Evolutionary conservation across 2,797 vertebrate genomes (phyloP), one percentile per base, ranked within the genome.

Genomic region (Bovichtus diacanthus): DNA sequence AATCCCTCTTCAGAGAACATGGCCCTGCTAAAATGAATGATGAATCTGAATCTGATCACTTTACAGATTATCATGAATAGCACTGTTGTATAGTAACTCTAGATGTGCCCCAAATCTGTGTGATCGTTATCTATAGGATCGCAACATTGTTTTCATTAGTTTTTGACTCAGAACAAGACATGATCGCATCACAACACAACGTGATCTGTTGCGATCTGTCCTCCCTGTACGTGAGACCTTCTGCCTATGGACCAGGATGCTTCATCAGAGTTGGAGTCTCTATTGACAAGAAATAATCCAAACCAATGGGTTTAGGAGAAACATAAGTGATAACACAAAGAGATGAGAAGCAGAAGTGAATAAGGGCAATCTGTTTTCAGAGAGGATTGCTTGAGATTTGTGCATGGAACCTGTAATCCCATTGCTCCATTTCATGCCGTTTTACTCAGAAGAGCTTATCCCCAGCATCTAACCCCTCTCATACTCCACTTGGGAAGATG

Each of bases 361-460:
- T 70, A 66, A 44, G 25, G 56, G 58, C 81, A 81, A 84, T 89
- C 78, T 56, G 67, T 85, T 76, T n/a, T 82, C 81, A 85, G 34
- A 73, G 70, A 85, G 85, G 65, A 88, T 88, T 87, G 90, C 82
- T 94, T 88, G 83, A 89, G 94, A 91, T 92, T 95, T 93, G 93
- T 88, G 88, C 90, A 91, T 83, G 91, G 93, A 94, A 62, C 80
- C 89, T 80, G 80, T 96, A 96, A 97, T 97, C 96, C 95, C 90
- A 95, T 96, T 97, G 93, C 94, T 95, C 87, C 91, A 96, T 97
- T 97, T 97, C 96, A 97, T 96, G 93, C 95, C 93, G 91, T 96
- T 97, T 96, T 95, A 96, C 86, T 90, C 80, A 93, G 84, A 89
- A 88, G 91, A 92, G 87, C 92, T 91, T 96, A 97, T 96, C 95